Evolutionary conservation across 1,140 invertebrate genomes (phyloP), one percentile per base, ranked within the genome.

Genomic region (Danaus plexippus): DNA sequence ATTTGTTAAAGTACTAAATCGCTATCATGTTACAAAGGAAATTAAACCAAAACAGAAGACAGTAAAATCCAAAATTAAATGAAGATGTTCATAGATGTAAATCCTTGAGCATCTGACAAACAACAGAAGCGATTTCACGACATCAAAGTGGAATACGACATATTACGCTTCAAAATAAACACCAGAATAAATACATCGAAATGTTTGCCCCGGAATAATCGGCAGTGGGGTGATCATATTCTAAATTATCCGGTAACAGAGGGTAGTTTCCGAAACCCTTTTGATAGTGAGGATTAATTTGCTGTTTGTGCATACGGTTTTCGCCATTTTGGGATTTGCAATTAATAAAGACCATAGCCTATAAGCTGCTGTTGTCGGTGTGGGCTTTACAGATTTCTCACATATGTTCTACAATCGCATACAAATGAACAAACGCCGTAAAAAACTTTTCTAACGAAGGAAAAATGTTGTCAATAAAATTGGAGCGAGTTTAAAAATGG

Each of bases 101-200:
- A 76, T 80, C 81, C 71, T 80, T 80, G 75, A 67, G 70, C 65
- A 59, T 63, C 72, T 85, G 81, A 87, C 76, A 78, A 77, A 80
- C 74, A 80, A 83, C 80, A 85, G 81, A 82, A 87, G 75, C 81
- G 81, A 83, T 86, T 83, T 84, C 77, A 85, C 73, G 79, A 87
- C 84, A 87, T 87, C 84, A 87, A 87, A 87, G 84, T 84, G 78
- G 80, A 87, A 85, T 80, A 84, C 75, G 80, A 87, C 82, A 85
- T 87, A 82, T 87, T 85, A 85, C 80, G 81, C 79, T 81, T 80
- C 74, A 81, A 79, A 87, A 85, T 85, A 87, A 85, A 87, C 80
- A 87, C 80, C 72, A 77, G 74, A 78, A 83, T 83, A 84, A 84
- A 86, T 84, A 85, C 75, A 80, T 81, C 72, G 81, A 79, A 83